Evolutionary conservation across 2,888 invertebrate genomes (phyloP), one percentile per base, ranked within the genome.

Genomic region (Ecdyonurus torrentis): DNA sequence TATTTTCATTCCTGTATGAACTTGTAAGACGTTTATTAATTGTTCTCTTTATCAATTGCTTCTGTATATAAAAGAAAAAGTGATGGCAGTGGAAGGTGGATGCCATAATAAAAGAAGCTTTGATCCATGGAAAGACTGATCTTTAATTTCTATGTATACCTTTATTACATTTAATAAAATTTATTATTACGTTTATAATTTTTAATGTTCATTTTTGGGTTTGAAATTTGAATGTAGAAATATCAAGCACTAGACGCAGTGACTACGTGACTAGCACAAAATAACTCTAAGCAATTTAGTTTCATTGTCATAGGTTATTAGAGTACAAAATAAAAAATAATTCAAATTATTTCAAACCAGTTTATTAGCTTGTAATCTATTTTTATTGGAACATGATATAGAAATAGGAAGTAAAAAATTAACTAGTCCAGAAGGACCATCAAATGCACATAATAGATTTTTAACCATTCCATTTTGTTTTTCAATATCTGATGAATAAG

Each of bases 1-100:
- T 5, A 37, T 37, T 37, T 37, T 37, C 37, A 37, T 37, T 37
- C 37, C 37, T 37, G 37, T 37, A 37, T 10, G 37, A 37, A 37
- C 37, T 37, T 37, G 7, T 37, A 37, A 37, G 37, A 37, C 37
- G 37, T 37, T 37, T 37, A 37, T 37, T 37, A 37, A 37, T 37
- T 37, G 37, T 37, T 37, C 37, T 37, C 37, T 37, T 37, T 10
- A 55, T 52, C 58, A 62, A 62, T 58, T 55, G 62, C 62, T 62
- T 62, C 62, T 62, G 62, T 62, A 62, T 25, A 62, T 62, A 62
- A 5, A 37, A 37, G n/a, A n/a, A 62, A 53, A 55, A 55, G 58
- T 62, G 62, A 58, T 62, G 25, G 23, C 25, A 62, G 58, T 58
- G 19, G 61, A 62, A 62, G 58, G 62, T 55, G 50, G 58, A 62